Percentiles rank a stretch among this genome's conserved stretches.
These are phyloP conservation scores for Allacma fusca DNA, from an alignment of 2,888 invertebrate genomes.

Conservation along the genomic window DNA sequence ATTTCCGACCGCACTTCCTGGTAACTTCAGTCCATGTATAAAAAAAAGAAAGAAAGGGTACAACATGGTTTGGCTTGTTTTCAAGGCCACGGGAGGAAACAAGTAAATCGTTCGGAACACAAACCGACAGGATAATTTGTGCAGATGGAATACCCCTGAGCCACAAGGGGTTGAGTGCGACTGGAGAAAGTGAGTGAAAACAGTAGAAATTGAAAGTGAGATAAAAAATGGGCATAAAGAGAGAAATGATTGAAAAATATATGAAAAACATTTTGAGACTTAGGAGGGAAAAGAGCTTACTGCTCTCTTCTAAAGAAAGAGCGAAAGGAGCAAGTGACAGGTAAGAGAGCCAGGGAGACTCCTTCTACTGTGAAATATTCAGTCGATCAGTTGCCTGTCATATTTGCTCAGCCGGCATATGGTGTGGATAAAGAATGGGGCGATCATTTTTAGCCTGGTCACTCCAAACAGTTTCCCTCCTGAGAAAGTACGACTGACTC, in stretches of 20 bases:
- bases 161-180: too few relatives aligned
- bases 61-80: too few relatives aligned
- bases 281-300: too few relatives aligned
- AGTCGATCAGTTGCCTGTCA: constrained; percentile 56
- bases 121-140: too few relatives aligned
- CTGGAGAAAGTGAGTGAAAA: background rate
- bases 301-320: background rate
- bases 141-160: too few relatives aligned
- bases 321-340: background rate
- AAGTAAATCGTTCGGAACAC: too few relatives aligned
- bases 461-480: constrained; percentile 41
- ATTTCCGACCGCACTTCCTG: too few relatives aligned
- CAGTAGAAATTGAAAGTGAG: background rate
- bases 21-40: too few relatives aligned
- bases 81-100: too few relatives aligned
- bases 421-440: constrained; percentile 44
- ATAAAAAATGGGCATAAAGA: background rate
- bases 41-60: too few relatives aligned
- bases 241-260: background rate
- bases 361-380: constrained; percentile 52
- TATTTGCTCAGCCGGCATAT: constrained; percentile 56
- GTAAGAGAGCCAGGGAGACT: constrained; percentile 42
- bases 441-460: constrained; percentile 53
- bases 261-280: background rate
- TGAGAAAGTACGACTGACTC: background rate